These are phyloP conservation scores for Eilema sororculum DNA, from an alignment of 2,888 invertebrate species.

Conservation along the genomic window DNA sequence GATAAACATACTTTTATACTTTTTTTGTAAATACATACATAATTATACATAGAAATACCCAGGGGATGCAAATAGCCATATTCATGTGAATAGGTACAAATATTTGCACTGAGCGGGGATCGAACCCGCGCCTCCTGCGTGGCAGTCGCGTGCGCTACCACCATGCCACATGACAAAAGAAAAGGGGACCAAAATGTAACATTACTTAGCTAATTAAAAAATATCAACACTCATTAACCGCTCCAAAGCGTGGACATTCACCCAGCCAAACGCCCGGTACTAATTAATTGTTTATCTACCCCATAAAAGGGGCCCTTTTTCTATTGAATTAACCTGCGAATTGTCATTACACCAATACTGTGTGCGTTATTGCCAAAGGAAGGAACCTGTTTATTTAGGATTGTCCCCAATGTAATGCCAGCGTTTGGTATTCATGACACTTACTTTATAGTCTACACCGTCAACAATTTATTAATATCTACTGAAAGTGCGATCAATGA, in stretches of 20 bases:
- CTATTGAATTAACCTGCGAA: conserved; percentile 48
- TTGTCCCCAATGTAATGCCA: conserved; percentile 38
- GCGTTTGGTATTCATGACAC: conserved; percentile 46
- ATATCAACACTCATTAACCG: conserved; percentile 24
- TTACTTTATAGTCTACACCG: conserved; percentile 23
- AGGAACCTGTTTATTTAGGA: conserved; percentile 46
- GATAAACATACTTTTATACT: no score
- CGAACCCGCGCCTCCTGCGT: no score
- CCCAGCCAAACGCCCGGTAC: conserved; percentile 17
- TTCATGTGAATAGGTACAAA: no score
- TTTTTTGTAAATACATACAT: no score
- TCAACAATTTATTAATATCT: conserved; percentile 44
- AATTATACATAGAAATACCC: no score
- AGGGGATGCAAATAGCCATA: no score
- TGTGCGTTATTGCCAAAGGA: conserved; percentile 41
- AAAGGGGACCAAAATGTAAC: neutral
- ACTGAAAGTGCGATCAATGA: neutral
- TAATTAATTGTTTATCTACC: conserved; percentile 38
- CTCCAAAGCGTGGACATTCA: conserved; percentile 3
- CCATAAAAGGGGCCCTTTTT: conserved; percentile 34
- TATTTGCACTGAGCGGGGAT: no score
- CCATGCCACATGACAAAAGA: no score
- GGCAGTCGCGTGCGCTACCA: no score
- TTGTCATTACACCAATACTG: conserved; percentile 47
- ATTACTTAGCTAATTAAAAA: conserved; percentile 9